phyloP scores from a whole-genome alignment of 2,113 vertebrate genomes.

The Brachyhypopomus occidentalis region DNA sequence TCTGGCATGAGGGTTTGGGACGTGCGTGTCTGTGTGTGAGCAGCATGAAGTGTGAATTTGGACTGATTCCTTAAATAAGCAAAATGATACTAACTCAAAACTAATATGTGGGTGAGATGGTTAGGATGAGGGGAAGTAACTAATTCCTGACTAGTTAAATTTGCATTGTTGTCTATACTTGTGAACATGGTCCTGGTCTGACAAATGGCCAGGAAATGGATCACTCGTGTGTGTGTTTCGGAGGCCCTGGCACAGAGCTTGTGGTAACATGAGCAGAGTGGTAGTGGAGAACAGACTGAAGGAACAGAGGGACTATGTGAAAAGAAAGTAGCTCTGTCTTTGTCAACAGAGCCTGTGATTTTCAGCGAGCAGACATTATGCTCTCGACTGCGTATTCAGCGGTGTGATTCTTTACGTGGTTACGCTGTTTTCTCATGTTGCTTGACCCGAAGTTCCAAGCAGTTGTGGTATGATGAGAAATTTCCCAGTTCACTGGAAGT shows the following conservation, averaged over 20 bases:
- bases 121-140: not conserved
- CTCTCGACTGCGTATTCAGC: not conserved
- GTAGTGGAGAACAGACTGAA: constrained; percentile 10
- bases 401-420: not conserved
- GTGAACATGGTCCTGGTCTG: not conserved
- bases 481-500: not conserved
- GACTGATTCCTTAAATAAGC: constrained; percentile 19
- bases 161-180: not conserved
- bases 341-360: constrained; percentile 28
- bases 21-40: constrained; percentile 32
- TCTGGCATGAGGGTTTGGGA: constrained; percentile 51
- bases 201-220: not conserved
- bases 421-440: not conserved
- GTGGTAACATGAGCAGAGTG: constrained; percentile 42
- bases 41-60: constrained; percentile 34
- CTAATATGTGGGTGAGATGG: not conserved
- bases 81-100: not conserved
- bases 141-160: not conserved
- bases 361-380: not conserved
- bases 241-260: constrained; percentile 24
- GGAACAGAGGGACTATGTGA: constrained; percentile 9
- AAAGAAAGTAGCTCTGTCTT: constrained; percentile 17
- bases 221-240: constrained; percentile 33
- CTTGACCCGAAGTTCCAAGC: not conserved
- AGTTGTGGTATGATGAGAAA: not conserved